Evolutionary conservation across 2,797 vertebrate genomes (phyloP), one percentile per base, ranked within the genome.

Genomic region (Euphonia xanthogaster): DNA sequence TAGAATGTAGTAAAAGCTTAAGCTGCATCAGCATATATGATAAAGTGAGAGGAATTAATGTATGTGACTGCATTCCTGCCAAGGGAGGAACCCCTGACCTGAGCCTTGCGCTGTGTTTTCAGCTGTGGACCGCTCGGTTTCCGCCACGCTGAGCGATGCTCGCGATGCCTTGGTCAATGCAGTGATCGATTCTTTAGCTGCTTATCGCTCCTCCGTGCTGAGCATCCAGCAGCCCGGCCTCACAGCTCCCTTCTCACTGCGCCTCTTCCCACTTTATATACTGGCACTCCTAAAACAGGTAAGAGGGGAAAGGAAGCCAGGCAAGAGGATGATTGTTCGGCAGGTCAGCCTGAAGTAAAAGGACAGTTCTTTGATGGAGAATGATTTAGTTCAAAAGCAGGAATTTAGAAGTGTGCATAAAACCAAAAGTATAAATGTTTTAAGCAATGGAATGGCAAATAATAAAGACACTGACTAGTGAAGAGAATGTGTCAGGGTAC

Each of bases 281-380:
- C 98, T 99, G 58, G 99, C 99, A 39, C 98, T 99, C 86, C 97
- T 99, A 61, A 99, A 99, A 96, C 99, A 99, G 98, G 99, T 99
- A 82, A 97, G 97, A 83, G 51, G 70, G 77, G 50, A 71, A 89
- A 42, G 50, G 30, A 70, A 58, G 58, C 50, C 1, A 4, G n/a
- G 30, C 37, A 27, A 27, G 23, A 31, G 54, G 5, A 21, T 8
- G 14, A 12, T 24, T n/a, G 51, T 30, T 63, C 22, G 40, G 48
- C 57, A 4, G 12, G n/a, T 53, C 28, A 48, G 3, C 66, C 11
- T 51, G 40, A 42, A 55, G 40, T 10, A 21, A 51, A 58, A 73
- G 53, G 35, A 23, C 2, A 1, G 1, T 44, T 54, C 17, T 48
- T 24, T 2, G 5, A 8, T 30, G n/a, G 20, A 76, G 23, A 53